A percentile compares a stretch with the other conserved stretches of the same genome.
Conservation (phyloP, 2,113 vertebrate genomes). For the Burhinus bistriatus region DNA sequence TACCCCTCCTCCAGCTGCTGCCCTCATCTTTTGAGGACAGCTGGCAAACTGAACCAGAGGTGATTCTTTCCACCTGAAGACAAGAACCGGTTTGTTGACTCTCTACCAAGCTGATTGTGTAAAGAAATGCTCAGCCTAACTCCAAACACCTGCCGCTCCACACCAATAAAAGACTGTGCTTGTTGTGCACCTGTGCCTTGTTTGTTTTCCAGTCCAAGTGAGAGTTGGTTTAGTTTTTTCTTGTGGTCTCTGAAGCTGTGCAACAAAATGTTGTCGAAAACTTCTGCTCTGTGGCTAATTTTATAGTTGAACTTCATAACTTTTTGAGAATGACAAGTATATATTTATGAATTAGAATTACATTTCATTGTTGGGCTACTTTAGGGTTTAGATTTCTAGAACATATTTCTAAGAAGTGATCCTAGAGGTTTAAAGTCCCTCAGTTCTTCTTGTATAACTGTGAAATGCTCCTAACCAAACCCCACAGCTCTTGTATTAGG, state of each 20-base stretch:
- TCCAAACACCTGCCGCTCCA: not conserved
- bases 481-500: not conserved
- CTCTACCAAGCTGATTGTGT: not conserved
- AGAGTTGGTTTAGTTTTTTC: not conserved
- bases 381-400: not conserved
- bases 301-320: not conserved
- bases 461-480: not conserved
- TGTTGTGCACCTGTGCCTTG: not conserved
- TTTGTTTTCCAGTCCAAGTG: not conserved
- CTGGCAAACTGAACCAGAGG: accelerated
- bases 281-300: not conserved
- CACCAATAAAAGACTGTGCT: no score
- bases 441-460: not conserved
- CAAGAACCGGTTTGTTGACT: accelerated
- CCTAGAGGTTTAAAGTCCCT: not conserved
- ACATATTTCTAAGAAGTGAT: not conserved
- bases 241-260: not conserved
- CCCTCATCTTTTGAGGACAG: accelerated
- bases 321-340: not conserved
- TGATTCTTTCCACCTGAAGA: no score
- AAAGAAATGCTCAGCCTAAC: not conserved
- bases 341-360: not conserved
- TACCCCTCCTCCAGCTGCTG: accelerated
- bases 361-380: not conserved
- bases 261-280: not conserved